phyloP scores from a whole-genome alignment of 2,797 vertebrate genomes.

The Pelodytes ibericus region DNA sequence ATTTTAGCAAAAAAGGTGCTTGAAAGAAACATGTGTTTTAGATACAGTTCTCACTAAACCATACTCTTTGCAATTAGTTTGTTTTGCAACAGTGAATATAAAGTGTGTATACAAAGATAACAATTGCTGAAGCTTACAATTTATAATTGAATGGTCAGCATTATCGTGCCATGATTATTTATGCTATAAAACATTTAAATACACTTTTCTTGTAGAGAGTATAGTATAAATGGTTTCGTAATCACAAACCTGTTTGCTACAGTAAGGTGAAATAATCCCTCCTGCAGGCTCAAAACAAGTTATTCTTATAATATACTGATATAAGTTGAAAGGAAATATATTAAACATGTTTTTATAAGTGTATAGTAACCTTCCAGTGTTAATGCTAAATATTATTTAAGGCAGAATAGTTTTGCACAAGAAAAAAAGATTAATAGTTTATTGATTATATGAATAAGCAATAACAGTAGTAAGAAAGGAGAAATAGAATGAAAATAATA shows the following conservation, averaged over 20 bases:
- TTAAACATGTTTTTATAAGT: conserved; percentile 11
- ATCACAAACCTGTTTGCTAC: background rate
- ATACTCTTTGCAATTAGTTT: background rate
- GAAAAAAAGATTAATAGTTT: conserved; percentile 27
- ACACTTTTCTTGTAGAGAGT: background rate
- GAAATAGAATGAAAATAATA: background rate
- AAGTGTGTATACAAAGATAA: background rate
- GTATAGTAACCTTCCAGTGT: conserved; percentile 15
- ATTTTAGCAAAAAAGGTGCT: too few species aligned
- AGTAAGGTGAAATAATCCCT: background rate
- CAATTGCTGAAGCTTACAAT: background rate
- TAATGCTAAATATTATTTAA: conserved; percentile 42
- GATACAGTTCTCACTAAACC: too few species aligned
- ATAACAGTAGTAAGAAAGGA: background rate
- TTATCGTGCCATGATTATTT: background rate
- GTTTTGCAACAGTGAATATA: background rate
- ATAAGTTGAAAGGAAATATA: conserved; percentile 17
- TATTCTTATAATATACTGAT: background rate
- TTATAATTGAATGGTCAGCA: background rate
- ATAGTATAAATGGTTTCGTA: too few species aligned
- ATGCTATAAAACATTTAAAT: background rate
- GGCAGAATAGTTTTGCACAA: conserved; percentile 2
- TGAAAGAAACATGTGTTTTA: too few species aligned
- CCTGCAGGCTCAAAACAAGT: background rate
- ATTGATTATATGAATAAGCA: conserved; percentile 39